Evolutionary conservation across 2,888 invertebrate species (phyloP).

Genomic region (Cordilura impudica): DNA sequence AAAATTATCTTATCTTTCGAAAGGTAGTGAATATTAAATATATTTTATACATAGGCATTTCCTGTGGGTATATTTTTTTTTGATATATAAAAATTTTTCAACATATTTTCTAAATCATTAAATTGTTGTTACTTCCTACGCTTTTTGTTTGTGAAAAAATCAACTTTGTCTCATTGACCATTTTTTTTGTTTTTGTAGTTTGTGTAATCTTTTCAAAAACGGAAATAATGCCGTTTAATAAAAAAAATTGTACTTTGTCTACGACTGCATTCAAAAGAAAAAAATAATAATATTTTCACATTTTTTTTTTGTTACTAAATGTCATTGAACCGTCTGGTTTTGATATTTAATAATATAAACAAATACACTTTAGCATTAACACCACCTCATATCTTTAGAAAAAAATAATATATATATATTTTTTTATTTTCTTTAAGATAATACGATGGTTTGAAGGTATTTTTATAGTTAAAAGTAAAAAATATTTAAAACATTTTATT

Average conservation of each 20-base stretch:
- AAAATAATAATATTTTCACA: conserved; percentile 26
- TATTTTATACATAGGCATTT: neutral
- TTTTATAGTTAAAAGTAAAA: neutral
- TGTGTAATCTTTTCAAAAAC: conserved; percentile 21
- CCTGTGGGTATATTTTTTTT: neutral
- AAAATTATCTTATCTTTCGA: too few species aligned
- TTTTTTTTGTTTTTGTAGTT: neutral
- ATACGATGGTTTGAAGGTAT: neutral
- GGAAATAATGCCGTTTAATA: conserved; percentile 48
- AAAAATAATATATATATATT: neutral
- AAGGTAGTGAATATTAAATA: too few species aligned
- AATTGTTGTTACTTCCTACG: conserved; percentile 46
- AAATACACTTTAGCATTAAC: neutral
- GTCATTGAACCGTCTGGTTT: neutral
- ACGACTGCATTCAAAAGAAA: conserved; percentile 35
- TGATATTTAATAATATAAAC: neutral
- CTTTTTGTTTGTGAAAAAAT: conserved; percentile 30
- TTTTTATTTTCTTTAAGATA: neutral
- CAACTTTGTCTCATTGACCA: neutral
- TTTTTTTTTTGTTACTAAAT: conserved; percentile 18
- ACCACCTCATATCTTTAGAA: neutral
- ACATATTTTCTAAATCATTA: conserved; percentile 20
- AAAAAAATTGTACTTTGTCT: conserved; percentile 36
- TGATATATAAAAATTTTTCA: neutral
- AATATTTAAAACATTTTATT: neutral